Base-by-base conservation (phyloP, 2,797 vertebrate genomes). In the Euthynnus affinis region DNA sequence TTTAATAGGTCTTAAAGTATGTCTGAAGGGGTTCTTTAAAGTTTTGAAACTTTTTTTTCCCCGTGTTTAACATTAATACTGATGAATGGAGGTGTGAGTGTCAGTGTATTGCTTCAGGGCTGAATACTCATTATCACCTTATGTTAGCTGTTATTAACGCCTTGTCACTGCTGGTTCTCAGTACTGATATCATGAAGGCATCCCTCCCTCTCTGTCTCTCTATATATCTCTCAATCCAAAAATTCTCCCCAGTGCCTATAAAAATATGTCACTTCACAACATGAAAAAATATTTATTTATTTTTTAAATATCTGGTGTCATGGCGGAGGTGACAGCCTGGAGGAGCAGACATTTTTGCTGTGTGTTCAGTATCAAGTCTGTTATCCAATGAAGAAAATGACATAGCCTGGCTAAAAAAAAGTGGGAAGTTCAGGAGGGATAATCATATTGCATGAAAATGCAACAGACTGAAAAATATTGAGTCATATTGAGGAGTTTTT, bases 101-200 rank as follows among this genome's bases (percentile, higher is more conserved):
- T 80, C 68, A 23, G 71, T 42, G 42, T 64, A 58, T 75, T 59
- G 34, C 78, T 72, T 74, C 46, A 12, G 71, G 55, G 51, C 56
- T 87, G 75, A 78, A 81, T 52, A 55, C 77, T 86, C 63, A 85
- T 89, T 88, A 87, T 78, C 87, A 40, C 84, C 76, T 81, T 32
- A 0, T 78, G 70, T 73, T 76, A 55, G 71, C 72, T 87, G 83
- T 82, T 76, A 72, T 86, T 79, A 85, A 61, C 71, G 12, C 82
- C 68, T 66, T 78, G 69, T 75, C 25, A 12, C 68, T 80, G 82
- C 75, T 74, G 58, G 6, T 65, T 83, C 51, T 62, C 69, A 37
- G 40, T 13, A 59, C 75, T 70, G 69, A 74, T 73, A 67, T 76
- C 37, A 81, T 49, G 65, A 79, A 70, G 63, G 72, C 64, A 20